Base-by-base conservation (phyloP, 2,797 vertebrate genomes). In the Muraenolepis orangiensis region DNA sequence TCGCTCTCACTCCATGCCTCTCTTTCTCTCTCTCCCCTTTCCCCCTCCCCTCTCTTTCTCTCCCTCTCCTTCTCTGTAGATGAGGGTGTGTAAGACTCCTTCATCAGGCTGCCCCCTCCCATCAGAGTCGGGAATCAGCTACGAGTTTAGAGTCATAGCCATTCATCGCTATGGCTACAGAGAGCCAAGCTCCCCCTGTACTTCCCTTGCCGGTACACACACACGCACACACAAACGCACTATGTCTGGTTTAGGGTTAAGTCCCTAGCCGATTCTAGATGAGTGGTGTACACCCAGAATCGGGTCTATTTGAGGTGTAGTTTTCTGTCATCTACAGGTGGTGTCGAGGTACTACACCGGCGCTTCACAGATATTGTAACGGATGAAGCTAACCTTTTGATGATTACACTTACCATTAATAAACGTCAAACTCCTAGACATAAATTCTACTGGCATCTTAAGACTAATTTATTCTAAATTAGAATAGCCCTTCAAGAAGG, bases 71-170 rank as follows among this genome's bases (percentile, higher is more conserved):
- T 26, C 66, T 66, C 73, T 72, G n/a, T 84, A 99, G 97, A 99
- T 74, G 97, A 98, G 89, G 97, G 96, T 5, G 83, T 97, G 73
- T 99, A 97, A 97, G 97, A 99, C 67, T 93, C 94, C 78, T 98
- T 99, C 79, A 94, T 94, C 83, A 95, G 95, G 86, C 93, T 94
- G 80, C 93, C 98, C 69, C 94, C 96, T 8, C 88, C 90, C 76
- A 91, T 90, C 0, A 95, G 95, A 93, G 74, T 94, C 95, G 0
- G 97, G 96, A 0, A 94, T 99, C 90, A 96, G 95, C 84, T 99
- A 99, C 0, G 96, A 98, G 88, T 98, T 99, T 88, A 94, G 97
- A 74, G 96, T 99, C 81, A 94, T 98, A 32, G 97, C 96, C 0
- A 86, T 96, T 84, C 98, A 99, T 66, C 91, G 93, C 77, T 92